Conservation (phyloP, 2,797 vertebrate genomes). For the Sternotherus odoratus region DNA sequence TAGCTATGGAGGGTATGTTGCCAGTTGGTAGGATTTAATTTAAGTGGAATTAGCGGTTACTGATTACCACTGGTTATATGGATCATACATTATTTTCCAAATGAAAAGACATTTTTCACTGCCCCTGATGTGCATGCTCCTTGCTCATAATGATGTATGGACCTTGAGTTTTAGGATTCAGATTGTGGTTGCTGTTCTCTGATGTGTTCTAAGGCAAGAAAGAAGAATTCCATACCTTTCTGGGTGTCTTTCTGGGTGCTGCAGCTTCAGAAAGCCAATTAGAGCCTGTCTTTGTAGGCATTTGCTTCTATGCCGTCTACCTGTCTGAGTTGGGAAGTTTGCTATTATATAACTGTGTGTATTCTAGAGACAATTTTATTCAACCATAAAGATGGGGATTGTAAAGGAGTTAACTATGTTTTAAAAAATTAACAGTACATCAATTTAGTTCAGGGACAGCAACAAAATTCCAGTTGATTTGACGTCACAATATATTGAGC, state of each 20-base stretch:
- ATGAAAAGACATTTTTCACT: not conserved
- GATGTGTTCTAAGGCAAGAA: not conserved
- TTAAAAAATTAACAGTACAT: not conserved
- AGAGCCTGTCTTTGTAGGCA: not conserved
- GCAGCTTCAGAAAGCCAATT: not conserved
- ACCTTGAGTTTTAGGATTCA: rapidly evolving
- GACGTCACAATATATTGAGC: rapidly evolving
- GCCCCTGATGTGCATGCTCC: not conserved
- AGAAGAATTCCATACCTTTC: not conserved
- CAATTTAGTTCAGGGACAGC: not conserved
- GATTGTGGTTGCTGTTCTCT: not conserved
- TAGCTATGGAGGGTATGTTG: constrained; percentile 19
- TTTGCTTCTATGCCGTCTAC: not conserved
- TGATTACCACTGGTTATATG: not conserved
- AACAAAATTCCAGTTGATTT: not conserved
- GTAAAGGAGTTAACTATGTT: not conserved
- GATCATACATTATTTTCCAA: not conserved
- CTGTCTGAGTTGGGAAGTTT: not conserved
- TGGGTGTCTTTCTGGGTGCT: not conserved
- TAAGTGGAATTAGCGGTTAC: constrained; percentile 14
- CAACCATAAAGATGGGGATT: not conserved
- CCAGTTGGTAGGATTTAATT: not conserved
- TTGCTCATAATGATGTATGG: rapidly evolving
- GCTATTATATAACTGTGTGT: rapidly evolving
- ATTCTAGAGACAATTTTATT: not conserved